phyloP scores from a whole-genome alignment of 2,113 vertebrate species.

The Carlito syrichta region DNA sequence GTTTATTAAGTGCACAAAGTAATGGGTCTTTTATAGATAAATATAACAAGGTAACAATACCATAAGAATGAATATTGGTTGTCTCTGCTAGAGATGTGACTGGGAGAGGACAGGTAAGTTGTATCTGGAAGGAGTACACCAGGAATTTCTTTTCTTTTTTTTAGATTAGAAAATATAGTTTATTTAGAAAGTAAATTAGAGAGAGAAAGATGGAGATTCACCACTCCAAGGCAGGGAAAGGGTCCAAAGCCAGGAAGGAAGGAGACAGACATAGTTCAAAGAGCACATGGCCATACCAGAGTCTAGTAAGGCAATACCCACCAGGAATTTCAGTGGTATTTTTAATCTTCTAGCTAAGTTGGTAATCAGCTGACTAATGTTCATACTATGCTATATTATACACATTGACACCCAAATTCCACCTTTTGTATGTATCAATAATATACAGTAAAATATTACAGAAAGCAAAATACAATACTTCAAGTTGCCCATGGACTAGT shows the following conservation, averaged over 20 bases:
- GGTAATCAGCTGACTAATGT: neutral
- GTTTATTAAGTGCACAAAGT: neutral
- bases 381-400: neutral
- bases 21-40: neutral
- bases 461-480: neutral
- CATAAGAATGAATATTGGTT: neutral
- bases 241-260: no score
- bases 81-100: neutral
- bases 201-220: no score
- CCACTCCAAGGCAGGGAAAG: no score
- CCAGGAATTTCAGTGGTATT: neutral
- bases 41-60: neutral
- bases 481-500: neutral
- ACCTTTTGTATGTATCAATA: neutral
- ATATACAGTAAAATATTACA: neutral
- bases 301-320: no score
- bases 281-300: no score
- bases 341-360: neutral
- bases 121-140: neutral
- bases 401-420: neutral
- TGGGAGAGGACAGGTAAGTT: neutral
- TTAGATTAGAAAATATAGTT: no score
- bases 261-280: no score
- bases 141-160: no score
- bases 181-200: no score